Conservation (phyloP, 2,113 vertebrate species). For the Agelaius tricolor region DNA sequence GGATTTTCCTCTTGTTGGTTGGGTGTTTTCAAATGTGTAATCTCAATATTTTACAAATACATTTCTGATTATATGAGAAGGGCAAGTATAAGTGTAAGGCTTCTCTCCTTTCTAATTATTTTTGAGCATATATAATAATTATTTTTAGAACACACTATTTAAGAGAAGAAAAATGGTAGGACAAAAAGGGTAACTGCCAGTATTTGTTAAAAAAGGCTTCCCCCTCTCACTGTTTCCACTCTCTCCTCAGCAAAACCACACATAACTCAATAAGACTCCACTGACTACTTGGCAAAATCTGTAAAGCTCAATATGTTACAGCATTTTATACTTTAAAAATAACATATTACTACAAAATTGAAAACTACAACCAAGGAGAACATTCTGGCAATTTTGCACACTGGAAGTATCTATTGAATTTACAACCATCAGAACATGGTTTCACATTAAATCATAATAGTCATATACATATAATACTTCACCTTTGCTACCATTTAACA, state of each 20-base stretch:
- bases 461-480: not conserved
- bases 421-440: not conserved
- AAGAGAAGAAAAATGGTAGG: conserved; percentile 34
- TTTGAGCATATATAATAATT: conserved; percentile 42
- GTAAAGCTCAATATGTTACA: not conserved
- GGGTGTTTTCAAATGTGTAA: not conserved
- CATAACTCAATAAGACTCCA: not conserved
- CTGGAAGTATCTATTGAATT: not conserved
- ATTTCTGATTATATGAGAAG: conserved; percentile 40
- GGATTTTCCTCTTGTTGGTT: not conserved
- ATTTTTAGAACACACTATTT: conserved; percentile 50
- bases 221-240: not conserved
- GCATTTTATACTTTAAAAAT: not conserved
- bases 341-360: not conserved
- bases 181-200: not conserved
- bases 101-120: conserved; percentile 41
- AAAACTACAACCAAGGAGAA: not conserved
- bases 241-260: conserved; percentile 1
- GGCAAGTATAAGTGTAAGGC: conserved; percentile 19
- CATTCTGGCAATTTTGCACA: not conserved
- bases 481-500: conserved; percentile 6
- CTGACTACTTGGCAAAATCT: not conserved
- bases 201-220: not conserved
- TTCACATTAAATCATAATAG: not conserved
- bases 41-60: conserved; percentile 12